Evolutionary conservation across 2,888 invertebrate species (phyloP).

Genomic region (Eupithecia centaureata): DNA sequence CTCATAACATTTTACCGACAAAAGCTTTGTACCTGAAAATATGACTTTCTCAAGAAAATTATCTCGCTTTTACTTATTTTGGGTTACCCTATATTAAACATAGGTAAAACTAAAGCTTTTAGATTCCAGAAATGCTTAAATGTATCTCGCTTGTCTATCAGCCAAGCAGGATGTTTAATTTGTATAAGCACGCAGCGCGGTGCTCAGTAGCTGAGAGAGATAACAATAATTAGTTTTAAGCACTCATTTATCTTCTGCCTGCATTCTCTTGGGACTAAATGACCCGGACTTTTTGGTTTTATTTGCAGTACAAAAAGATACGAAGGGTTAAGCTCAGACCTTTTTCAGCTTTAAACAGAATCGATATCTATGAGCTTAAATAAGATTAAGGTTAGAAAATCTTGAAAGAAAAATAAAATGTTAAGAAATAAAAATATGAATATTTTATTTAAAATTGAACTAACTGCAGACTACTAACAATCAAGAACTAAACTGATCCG

Average conservation of each 20-base stretch:
- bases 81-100: background rate
- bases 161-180: background rate
- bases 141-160: background rate
- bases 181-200: background rate
- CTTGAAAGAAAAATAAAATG: too few species aligned
- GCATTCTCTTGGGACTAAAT: conserved; percentile 3
- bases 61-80: background rate
- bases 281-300: background rate
- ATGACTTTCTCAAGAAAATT: too few species aligned
- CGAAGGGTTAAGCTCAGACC: background rate
- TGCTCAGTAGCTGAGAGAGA: conserved; percentile 1
- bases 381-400: too few species aligned
- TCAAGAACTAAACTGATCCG: too few species aligned
- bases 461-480: too few species aligned
- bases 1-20: too few species aligned
- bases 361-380: too few species aligned
- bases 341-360: background rate
- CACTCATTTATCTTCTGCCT: background rate
- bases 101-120: background rate
- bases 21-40: too few species aligned
- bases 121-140: background rate
- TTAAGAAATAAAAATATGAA: too few species aligned
- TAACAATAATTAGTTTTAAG: conserved; percentile 18
- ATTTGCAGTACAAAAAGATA: background rate
- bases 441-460: too few species aligned